These are phyloP conservation scores for Pelobates cultripes DNA, from an alignment of 2,797 vertebrate species.

Conservation along the genomic window DNA sequence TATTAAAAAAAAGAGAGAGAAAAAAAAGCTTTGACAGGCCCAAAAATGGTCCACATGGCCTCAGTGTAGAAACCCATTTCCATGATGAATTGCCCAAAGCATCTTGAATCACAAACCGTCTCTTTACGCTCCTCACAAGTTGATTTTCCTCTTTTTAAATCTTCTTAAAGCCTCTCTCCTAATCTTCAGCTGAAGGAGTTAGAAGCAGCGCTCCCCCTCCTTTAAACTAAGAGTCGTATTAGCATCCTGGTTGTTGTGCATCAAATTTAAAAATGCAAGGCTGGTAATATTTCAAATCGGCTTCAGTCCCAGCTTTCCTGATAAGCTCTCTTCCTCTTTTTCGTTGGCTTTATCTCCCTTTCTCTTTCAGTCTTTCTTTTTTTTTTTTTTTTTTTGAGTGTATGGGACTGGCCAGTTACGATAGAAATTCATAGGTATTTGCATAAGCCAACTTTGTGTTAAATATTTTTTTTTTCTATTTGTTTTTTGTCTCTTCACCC, in stretches of 20 bases:
- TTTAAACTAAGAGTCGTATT: slow-evolving; percentile 94
- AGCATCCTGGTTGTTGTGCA: slow-evolving; percentile 95
- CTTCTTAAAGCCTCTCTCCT: slow-evolving; percentile 99
- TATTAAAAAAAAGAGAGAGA: slow-evolving; percentile 89
- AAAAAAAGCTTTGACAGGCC: slow-evolving; percentile 86
- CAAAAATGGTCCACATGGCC: slow-evolving; percentile 99
- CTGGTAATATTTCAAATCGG: slow-evolving; percentile 99
- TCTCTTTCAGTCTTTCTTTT: slow-evolving; percentile 30
- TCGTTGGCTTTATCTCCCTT: slow-evolving; percentile 49
- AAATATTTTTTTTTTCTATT: slow-evolving; percentile 26
- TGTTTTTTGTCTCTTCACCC: slow-evolving; percentile 22
- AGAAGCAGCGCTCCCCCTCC: slow-evolving; percentile 91
- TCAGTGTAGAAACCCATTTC: slow-evolving; percentile 99
- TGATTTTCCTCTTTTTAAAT: slow-evolving; percentile 87
- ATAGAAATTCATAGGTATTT: slow-evolving; percentile 43
- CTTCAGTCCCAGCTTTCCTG: slow-evolving; percentile 78
- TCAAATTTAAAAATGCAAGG: slow-evolving; percentile 97
- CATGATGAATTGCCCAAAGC: slow-evolving; percentile 99
- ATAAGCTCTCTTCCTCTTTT: slow-evolving; percentile 70
- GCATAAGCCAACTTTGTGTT: slow-evolving; percentile 11
- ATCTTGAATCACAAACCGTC: slow-evolving; percentile 98
- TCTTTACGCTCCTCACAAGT: slow-evolving; percentile 90
- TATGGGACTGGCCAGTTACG: slow-evolving; percentile 46
- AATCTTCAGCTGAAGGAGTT: slow-evolving; percentile 99
- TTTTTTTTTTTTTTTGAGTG: slow-evolving; percentile 36